A percentile compares a stretch with the other conserved stretches of the same genome.
phyloP scores from a whole-genome alignment of 2,888 invertebrate genomes.

The Dasysyrphus tricinctus region DNA sequence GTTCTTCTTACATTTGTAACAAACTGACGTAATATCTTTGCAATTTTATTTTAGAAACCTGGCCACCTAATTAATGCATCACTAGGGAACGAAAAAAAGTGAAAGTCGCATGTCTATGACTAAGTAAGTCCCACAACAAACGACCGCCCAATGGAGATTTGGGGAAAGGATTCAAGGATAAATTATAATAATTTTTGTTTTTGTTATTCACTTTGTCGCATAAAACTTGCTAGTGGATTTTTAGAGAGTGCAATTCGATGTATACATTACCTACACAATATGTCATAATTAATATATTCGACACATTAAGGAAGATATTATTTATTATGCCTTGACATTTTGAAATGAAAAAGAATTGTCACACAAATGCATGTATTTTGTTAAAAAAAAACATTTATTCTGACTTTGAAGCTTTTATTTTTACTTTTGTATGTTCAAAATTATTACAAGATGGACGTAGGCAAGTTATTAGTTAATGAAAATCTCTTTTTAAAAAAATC shows the following conservation, averaged over 20 bases:
- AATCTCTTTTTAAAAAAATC: too few relatives aligned
- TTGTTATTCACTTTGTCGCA: conserved; percentile 5
- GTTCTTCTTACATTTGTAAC: too few relatives aligned
- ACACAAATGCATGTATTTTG: too few relatives aligned
- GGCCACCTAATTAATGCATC: conserved; percentile 3
- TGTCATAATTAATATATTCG: background rate
- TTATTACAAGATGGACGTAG: too few relatives aligned
- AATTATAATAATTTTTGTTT: conserved; percentile 52
- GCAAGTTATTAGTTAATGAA: too few relatives aligned
- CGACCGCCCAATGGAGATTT: conserved; percentile 1
- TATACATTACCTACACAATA: too few relatives aligned
- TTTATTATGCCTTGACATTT: background rate
- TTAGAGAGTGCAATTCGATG: conserved; percentile 47
- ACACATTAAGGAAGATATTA: background rate
- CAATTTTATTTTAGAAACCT: background rate
- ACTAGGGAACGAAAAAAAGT: conserved; percentile 4
- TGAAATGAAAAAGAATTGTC: too few relatives aligned
- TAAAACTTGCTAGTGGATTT: conserved; percentile 36
- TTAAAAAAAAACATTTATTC: too few relatives aligned
- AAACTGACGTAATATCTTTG: too few relatives aligned
- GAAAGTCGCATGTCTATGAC: conserved; percentile 51
- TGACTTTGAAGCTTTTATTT: too few relatives aligned
- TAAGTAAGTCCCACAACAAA: conserved; percentile 33
- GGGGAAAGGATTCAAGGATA: conserved; percentile 37
- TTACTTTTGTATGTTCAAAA: too few relatives aligned